Evolutionary conservation across 2,797 vertebrate species (phyloP).

Genomic region (Anabas testudineus): DNA sequence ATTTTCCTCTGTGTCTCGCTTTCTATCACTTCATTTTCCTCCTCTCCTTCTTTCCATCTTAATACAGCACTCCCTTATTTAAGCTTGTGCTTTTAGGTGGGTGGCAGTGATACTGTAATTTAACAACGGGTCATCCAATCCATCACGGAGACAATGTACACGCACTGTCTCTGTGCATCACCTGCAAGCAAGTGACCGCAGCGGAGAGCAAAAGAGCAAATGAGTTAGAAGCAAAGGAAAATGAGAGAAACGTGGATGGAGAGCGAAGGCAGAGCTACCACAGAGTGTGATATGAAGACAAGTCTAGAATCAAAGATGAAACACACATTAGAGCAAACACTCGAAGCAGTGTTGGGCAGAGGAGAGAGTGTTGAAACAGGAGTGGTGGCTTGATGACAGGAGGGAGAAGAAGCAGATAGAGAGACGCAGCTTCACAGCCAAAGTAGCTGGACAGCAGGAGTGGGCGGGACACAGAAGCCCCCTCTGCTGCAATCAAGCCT

Average conservation of each 20-base stretch:
- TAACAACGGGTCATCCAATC: conserved; percentile 66
- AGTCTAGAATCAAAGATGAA: conserved; percentile 40
- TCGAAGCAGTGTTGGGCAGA: conserved; percentile 29
- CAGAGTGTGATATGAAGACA: conserved; percentile 33
- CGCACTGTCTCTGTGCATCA: conserved; percentile 57
- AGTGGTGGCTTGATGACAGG: conserved; percentile 50
- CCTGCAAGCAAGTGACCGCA: conserved; percentile 41
- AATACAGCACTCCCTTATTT: conserved; percentile 56
- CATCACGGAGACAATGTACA: conserved; percentile 67
- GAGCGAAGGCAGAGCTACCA: conserved; percentile 38
- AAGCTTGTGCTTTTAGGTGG: conserved; percentile 30
- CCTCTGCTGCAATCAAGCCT: conserved; percentile 79
- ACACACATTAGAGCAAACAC: conserved; percentile 30
- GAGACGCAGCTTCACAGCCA: conserved; percentile 58
- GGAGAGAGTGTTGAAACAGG: conserved; percentile 49
- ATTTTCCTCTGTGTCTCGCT: conserved; percentile 10
- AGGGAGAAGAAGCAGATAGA: conserved; percentile 54
- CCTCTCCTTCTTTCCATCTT: conserved; percentile 36
- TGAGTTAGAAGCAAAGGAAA: conserved; percentile 30
- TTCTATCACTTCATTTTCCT: conserved; percentile 28
- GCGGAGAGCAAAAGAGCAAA: conserved; percentile 46
- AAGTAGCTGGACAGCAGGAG: conserved; percentile 79
- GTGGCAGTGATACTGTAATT: conserved; percentile 51
- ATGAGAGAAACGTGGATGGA: not conserved
- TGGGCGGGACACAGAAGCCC: conserved; percentile 72